Base-by-base conservation (phyloP, 2,113 vertebrate species). In the Atherinomorus stipes region DNA sequence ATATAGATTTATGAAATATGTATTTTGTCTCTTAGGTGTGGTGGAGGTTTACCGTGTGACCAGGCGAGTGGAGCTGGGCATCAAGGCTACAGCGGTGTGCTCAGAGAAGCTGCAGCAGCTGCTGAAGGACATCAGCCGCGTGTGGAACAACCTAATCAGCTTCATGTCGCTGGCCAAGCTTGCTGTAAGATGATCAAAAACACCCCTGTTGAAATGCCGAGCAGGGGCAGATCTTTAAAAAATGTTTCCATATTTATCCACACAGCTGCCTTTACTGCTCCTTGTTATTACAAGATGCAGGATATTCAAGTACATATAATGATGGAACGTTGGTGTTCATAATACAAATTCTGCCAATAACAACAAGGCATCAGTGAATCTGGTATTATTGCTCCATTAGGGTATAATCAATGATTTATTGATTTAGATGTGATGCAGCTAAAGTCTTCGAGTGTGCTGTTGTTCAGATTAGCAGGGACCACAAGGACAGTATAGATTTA, bases 121-220 rank as follows among this genome's bases (percentile, higher is more conserved):
- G 74, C 91, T 99, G 77, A 99, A 98, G 91, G 97, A 99, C 86
- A 96, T 99, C 37, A 97, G 96, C 80, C 96, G 96, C 45, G 94
- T 98, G 16, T 99, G 98, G 98, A 97, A 99, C 92, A 99, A 99
- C 93, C 92, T 99, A 8, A 96, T 97, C 3, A 93, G 97, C 89
- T 99, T 99, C 93, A 99, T 99, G 97, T 99, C 98, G 0, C 93
- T 99, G 19, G 96, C 96, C 78, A 96, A 96, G 53, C 91, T 98
- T 2, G 95, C 95, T 74, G 98, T 99, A 90, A 96, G 96, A 31
- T 1, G 7, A 22, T 49, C 44, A 3, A 45, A 67, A 13, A 51
- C 1, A 4, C 22, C 61, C 9, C 23, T 16, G 59, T 1, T 9
- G 25, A 63, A 7, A 16, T 34, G 31, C 9, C 31, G 31, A 34